Base-by-base conservation (phyloP, 2,888 invertebrate species). In the Gari tellinella region DNA sequence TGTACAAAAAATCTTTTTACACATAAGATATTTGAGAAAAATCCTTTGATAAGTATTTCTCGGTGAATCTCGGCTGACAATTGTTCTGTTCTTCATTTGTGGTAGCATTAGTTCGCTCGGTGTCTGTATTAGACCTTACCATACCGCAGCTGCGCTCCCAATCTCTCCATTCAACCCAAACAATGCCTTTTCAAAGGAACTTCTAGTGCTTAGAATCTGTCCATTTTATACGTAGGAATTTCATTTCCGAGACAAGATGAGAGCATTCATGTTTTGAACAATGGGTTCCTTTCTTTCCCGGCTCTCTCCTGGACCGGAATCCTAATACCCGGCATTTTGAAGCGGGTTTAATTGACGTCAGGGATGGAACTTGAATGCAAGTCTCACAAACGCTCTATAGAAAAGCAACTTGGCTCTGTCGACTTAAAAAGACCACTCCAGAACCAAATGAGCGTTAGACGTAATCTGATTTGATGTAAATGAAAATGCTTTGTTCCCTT, bases 181-280 rank as follows among this genome's bases (percentile, higher is more conserved):
- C 72, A 72, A 77, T 68, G 37, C 49, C 37, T 40, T 41, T 64
- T 65, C 58, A 68, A 72, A 69, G 68, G 62, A 60, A 56, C 53
- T 69, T 72, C 69, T 45, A 60, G 46, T 61, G 46, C 62, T 68
- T 72, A 62, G 68, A 72, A 72, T 68, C 63, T 61, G 49, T 43
- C 72, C 48, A 72, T 77, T 77, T 72, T 67, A 68, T 68, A 67
- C 55, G 65, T 41, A 60, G 77, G 77, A 77, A 77, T 77, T 77
- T 77, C 77, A 77, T 77, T 77, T 77, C 77, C 77, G 68, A 56
- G 60, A 65, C 56, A 64, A 65, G 72, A 77, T 72, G 77, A 77
- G 63, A 55, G 64, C 62, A 64, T 77, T 77, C 72, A 77, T 55
- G 48, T 31, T 23, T 31, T 40, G 72, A 72, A 77, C 77, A 77